A percentile compares a stretch with the other conserved stretches of the same genome.
These are phyloP conservation scores for Aplocera efformata DNA, from an alignment of 2,888 invertebrate species.

Conservation along the genomic window DNA sequence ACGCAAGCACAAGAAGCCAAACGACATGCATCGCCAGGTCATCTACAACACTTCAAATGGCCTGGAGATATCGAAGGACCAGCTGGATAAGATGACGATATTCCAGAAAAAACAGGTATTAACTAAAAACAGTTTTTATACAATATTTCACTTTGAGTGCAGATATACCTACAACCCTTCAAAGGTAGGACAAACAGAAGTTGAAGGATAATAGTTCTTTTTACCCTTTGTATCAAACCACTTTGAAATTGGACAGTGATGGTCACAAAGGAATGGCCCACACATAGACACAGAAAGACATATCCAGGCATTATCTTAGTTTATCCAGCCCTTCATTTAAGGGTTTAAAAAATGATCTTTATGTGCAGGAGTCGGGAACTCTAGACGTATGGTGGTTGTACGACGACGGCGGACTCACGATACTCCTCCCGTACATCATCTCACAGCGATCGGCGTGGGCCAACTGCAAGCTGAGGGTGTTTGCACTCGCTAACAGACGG, in stretches of 20 bases:
- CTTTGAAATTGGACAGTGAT: too few species aligned
- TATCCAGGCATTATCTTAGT: too few species aligned
- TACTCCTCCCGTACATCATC: conserved; percentile 92
- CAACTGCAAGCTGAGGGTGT: conserved; percentile 88
- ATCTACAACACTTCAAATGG: conserved; percentile 81
- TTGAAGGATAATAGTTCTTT: too few species aligned
- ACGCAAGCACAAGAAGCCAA: conserved; percentile 53
- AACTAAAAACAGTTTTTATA: neutral
- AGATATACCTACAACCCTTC: too few species aligned
- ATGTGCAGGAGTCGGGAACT: conserved; percentile 88
- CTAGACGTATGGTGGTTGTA: conserved; percentile 99
- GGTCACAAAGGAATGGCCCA: too few species aligned
- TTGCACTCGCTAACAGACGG: conserved; percentile 90
- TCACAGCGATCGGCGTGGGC: conserved; percentile 89
- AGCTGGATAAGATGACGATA: conserved; percentile 85
- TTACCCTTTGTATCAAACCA: too few species aligned
- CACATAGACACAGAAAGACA: too few species aligned
- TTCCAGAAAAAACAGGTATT: conserved; percentile 89
- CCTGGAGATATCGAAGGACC: conserved; percentile 81
- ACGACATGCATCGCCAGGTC: conserved; percentile 66
- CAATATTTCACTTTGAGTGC: too few species aligned
- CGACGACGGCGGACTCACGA: conserved; percentile 93
- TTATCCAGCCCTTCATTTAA: too few species aligned
- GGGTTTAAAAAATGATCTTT: too few species aligned
- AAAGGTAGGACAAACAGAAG: too few species aligned